Evolutionary conservation across 2,888 invertebrate species (phyloP).

Genomic region (Diadegma fenestrale): DNA sequence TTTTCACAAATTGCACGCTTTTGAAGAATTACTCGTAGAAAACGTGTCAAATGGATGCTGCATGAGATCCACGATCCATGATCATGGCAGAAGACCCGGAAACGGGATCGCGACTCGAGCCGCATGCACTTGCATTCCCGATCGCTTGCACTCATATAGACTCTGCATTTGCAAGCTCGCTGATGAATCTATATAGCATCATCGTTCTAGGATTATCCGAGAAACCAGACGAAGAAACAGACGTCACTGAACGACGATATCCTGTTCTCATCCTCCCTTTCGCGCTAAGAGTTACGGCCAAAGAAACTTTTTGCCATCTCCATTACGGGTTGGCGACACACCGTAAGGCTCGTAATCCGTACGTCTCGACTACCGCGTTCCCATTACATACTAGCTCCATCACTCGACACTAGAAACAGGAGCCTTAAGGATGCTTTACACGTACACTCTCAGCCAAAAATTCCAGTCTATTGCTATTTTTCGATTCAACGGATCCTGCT

Average conservation of each 20-base stretch:
- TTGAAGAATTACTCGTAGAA: too few species aligned
- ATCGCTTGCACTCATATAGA: not conserved
- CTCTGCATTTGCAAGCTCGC: slow-evolving; percentile 7
- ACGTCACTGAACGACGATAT: slow-evolving; percentile 39
- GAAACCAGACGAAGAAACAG: slow-evolving; percentile 36
- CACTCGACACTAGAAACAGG: slow-evolving; percentile 47
- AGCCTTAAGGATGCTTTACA: slow-evolving; percentile 13
- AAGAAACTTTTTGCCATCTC: slow-evolving; percentile 63
- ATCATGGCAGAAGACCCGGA: slow-evolving; percentile 3
- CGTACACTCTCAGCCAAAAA: not conserved
- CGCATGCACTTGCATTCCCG: not conserved
- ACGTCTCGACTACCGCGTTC: slow-evolving; percentile 58
- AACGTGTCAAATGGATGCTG: not conserved
- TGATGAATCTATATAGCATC: slow-evolving; percentile 9
- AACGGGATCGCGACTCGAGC: not conserved
- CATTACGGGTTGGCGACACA: slow-evolving; percentile 61
- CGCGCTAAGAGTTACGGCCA: slow-evolving; percentile 56
- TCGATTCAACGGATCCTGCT: not conserved
- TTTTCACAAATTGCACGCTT: not conserved
- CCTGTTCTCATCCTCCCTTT: slow-evolving; percentile 49
- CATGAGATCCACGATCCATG: not conserved
- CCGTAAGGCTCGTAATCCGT: slow-evolving; percentile 55
- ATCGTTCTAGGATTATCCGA: slow-evolving; percentile 10
- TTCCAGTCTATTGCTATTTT: not conserved
- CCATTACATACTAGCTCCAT: slow-evolving; percentile 55